phyloP scores from a whole-genome alignment of 1,140 invertebrate species.

The Propsilocerus akamusi region DNA sequence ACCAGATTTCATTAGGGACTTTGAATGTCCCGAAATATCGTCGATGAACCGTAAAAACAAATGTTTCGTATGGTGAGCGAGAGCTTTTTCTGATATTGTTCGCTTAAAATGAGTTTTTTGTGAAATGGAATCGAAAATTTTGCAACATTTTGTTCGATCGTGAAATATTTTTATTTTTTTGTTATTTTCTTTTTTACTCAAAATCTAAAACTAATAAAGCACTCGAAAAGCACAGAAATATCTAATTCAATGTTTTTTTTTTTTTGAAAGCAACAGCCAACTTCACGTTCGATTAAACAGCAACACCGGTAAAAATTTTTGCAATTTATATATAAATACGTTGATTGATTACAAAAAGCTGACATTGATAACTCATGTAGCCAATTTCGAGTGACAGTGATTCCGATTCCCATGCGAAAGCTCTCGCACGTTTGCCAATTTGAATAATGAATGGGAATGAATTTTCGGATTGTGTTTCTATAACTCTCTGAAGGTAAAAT shows the following conservation, averaged over 20 bases:
- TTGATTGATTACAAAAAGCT: not conserved
- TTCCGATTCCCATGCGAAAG: not conserved
- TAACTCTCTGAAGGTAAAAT: not conserved
- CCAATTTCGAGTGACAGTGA: not conserved
- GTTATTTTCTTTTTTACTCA: not conserved
- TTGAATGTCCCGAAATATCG: too few relatives aligned
- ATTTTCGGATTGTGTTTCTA: not conserved
- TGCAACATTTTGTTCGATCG: not conserved
- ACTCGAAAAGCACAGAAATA: not conserved
- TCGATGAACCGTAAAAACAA: not conserved
- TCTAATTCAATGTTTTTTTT: not conserved
- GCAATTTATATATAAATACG: too few relatives aligned
- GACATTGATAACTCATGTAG: not conserved
- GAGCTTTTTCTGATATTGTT: not conserved
- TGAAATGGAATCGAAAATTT: not conserved
- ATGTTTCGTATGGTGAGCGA: not conserved
- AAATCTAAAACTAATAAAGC: not conserved
- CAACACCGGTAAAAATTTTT: too few relatives aligned
- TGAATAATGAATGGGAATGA: not conserved
- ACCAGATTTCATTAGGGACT: not conserved
- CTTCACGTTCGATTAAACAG: not conserved
- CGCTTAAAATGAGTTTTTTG: not conserved
- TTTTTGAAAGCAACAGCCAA: too few relatives aligned
- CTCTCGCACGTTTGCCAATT: not conserved
- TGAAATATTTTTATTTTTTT: not conserved